Conservation (phyloP, 1,140 invertebrate genomes). For the Ceratosolen solmsi region DNA sequence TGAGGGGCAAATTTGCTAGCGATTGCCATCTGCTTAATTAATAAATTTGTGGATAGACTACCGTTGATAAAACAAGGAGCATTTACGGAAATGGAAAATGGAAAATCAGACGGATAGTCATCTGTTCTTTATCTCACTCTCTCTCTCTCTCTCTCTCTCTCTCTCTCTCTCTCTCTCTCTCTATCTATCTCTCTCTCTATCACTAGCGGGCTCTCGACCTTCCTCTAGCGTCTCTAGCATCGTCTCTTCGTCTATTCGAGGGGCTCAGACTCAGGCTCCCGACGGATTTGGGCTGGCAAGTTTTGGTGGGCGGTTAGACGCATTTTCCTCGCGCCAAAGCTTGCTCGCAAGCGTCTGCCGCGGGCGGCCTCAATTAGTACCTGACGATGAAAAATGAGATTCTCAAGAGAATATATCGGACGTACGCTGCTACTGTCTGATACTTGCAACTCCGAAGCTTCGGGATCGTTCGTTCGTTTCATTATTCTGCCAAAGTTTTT, state of each 20-base stretch:
- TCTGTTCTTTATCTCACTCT: conserved; percentile 26
- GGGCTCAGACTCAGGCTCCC: conserved; percentile 11
- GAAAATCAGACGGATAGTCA: conserved; percentile 29
- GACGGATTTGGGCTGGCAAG: conserved; percentile 34
- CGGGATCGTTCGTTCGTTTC: background rate
- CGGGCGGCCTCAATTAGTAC: conserved; percentile 47
- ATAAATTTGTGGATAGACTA: conserved; percentile 34
- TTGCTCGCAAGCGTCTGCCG: conserved; percentile 19
- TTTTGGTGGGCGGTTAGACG: conserved; percentile 28
- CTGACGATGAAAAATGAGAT: conserved; percentile 56
- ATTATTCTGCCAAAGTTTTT: background rate
- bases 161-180: background rate
- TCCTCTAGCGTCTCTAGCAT: no score
- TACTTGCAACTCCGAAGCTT: background rate
- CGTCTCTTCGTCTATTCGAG: background rate
- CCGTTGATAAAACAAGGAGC: background rate
- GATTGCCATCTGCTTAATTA: conserved; percentile 47
- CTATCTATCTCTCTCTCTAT: background rate
- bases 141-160: background rate
- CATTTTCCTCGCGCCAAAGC: conserved; percentile 38
- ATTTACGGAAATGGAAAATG: conserved; percentile 17
- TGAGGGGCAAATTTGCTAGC: conserved; percentile 23
- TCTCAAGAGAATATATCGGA: conserved; percentile 34
- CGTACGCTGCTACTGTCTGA: conserved; percentile 9
- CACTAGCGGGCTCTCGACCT: no score